Evolutionary conservation across 2,113 vertebrate genomes (phyloP), one percentile per base, ranked within the genome.

Genomic region (Sylvia atricapilla): DNA sequence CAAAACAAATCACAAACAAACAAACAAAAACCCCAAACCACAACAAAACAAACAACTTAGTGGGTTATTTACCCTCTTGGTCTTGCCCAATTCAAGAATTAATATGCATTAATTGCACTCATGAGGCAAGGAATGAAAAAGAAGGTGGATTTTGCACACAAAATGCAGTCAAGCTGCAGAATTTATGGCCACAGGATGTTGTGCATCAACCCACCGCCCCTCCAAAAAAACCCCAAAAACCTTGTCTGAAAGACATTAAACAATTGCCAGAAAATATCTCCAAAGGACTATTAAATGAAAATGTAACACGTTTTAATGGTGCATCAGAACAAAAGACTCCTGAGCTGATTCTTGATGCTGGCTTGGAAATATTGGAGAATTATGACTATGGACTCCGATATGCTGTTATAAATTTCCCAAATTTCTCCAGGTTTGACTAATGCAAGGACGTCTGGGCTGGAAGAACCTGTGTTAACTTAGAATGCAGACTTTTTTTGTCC

Each of bases 131-230:
- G 35, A 35, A 7, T 69, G 4, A 84, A 82, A 84, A 85, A 87
- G 3, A 63, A 70, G 9, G 21, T 47, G 12, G 0, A 1, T 23
- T 81, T 86, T 76, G 39, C 30, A 39, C 46, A 62, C 4, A 66
- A 25, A n/a, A n/a, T 49, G 15, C 10, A 27, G 10, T 44, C 55
- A 67, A 75, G 5, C 5, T 79, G 30, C 27, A 25, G 30, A 66
- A 50, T 5, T 67, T n/a, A n/a, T 23, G 67, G 39, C 23, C 25
- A 58, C 7, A 50, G 15, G 4, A 49, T 31, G 11, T 31, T 85
- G 33, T 64, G 11, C 41, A 49, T 20, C 8, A 19, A 4, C 2
- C 3, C 8, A 6, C 3, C 20, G 6, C 2, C 10, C 9, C 35
- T 49, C 15, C 17, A 28, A 27, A 64, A 44, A 37, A 30, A 3